phyloP scores from a whole-genome alignment of 1,140 invertebrate genomes.

The Plutomurus gul region DNA sequence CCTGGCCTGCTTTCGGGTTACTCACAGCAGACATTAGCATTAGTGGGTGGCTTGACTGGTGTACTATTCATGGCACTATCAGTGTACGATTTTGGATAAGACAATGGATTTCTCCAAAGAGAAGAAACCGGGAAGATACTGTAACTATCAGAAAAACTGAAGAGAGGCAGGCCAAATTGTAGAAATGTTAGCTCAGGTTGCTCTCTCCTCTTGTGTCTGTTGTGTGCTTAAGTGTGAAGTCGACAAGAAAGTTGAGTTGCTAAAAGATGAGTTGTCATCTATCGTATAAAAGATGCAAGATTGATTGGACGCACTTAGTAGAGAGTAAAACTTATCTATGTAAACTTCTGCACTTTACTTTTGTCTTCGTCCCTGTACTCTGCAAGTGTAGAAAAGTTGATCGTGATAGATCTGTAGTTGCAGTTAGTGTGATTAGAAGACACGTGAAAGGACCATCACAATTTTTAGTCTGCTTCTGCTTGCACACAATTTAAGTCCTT shows the following conservation, averaged over 20 bases:
- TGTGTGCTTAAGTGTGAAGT: neutral
- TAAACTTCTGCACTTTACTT: conserved; percentile 42
- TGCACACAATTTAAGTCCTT: too few species aligned
- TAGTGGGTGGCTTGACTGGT: too few species aligned
- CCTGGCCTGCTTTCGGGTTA: too few species aligned
- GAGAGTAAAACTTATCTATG: conserved; percentile 32
- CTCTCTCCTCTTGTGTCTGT: neutral
- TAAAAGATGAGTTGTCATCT: conserved; percentile 38
- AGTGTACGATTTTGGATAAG: too few species aligned
- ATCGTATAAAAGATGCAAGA: conserved; percentile 32
- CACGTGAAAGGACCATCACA: neutral
- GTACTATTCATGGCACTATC: too few species aligned
- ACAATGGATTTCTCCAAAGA: too few species aligned
- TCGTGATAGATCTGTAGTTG: conserved; percentile 29
- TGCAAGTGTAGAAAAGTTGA: conserved; percentile 23
- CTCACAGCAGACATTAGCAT: too few species aligned
- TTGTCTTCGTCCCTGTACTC: neutral
- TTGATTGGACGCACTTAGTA: conserved; percentile 41
- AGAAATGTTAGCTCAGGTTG: too few species aligned
- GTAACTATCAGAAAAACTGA: too few species aligned
- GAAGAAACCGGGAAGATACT: too few species aligned
- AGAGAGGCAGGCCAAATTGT: too few species aligned
- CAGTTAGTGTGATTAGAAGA: neutral
- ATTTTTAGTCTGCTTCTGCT: neutral
- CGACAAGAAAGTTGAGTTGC: conserved; percentile 16